Conservation (phyloP, 2,113 vertebrate genomes). For the Bungarus multicinctus region DNA sequence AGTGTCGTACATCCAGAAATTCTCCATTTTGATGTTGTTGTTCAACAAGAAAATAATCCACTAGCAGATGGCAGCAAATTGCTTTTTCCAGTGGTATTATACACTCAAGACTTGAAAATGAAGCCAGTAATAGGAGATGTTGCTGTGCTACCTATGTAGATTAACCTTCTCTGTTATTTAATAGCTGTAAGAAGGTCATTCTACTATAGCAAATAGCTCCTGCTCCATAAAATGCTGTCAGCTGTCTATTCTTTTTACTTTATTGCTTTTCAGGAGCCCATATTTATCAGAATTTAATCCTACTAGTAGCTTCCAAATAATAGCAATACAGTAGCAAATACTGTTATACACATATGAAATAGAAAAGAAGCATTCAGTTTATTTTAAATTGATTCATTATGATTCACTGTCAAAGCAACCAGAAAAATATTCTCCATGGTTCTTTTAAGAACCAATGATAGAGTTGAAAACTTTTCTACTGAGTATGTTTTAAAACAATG, state of each 20-base stretch:
- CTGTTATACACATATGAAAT: neutral
- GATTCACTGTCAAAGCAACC: neutral
- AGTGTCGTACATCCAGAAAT: constrained; percentile 89
- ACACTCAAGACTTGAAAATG: constrained; percentile 58
- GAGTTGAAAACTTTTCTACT: neutral
- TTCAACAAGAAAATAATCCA: neutral
- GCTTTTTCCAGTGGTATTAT: constrained; percentile 56
- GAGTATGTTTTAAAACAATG: neutral
- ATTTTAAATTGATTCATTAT: neutral
- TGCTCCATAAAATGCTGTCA: constrained; percentile 20
- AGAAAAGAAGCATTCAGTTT: neutral
- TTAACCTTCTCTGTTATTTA: constrained; percentile 26
- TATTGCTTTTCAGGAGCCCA: constrained; percentile 11
- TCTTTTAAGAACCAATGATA: neutral
- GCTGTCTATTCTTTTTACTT: neutral
- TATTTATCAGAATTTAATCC: constrained; percentile 20
- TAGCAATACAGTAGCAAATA: neutral
- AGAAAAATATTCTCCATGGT: neutral
- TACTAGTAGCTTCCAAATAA: neutral
- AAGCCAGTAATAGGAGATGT: constrained; percentile 60
- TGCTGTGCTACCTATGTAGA: neutral
- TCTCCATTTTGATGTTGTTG: constrained; percentile 78
- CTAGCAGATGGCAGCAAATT: constrained; percentile 16
- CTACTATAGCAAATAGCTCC: constrained; percentile 7
- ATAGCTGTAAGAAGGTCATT: constrained; percentile 15